Conservation (phyloP, 2,113 vertebrate genomes). For the Okapia johnstoni region DNA sequence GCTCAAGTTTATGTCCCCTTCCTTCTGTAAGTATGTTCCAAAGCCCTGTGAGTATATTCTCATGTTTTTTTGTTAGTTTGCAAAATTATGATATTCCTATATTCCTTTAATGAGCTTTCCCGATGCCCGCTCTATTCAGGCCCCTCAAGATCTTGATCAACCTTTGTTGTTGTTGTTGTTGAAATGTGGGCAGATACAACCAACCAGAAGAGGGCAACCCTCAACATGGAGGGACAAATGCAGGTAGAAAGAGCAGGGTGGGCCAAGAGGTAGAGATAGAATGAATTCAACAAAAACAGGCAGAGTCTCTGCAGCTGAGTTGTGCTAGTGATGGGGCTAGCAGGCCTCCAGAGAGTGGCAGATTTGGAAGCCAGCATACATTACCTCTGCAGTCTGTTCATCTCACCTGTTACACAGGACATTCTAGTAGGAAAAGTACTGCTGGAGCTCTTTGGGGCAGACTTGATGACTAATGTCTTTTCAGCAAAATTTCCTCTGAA, state of each 20-base stretch:
- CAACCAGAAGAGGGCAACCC: neutral
- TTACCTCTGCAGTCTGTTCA: neutral
- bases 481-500: constrained; percentile 46
- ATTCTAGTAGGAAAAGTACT: neutral
- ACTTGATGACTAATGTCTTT: constrained; percentile 33
- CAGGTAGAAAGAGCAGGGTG: neutral
- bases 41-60: neutral
- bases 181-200: neutral
- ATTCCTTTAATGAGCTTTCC: neutral
- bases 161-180: neutral
- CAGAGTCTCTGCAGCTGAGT: neutral
- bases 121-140: neutral
- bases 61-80: neutral
- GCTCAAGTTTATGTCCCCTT: neutral
- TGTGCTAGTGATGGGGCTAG: neutral
- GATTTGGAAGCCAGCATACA: neutral
- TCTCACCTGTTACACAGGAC: neutral
- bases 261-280: neutral
- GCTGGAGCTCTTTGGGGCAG: neutral
- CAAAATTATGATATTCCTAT: neutral
- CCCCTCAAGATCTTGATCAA: neutral
- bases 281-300: neutral
- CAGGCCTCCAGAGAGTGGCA: neutral
- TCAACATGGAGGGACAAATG: neutral
- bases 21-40: neutral